phyloP scores from a whole-genome alignment of 2,797 vertebrate genomes.

The Myotis findleyi region DNA sequence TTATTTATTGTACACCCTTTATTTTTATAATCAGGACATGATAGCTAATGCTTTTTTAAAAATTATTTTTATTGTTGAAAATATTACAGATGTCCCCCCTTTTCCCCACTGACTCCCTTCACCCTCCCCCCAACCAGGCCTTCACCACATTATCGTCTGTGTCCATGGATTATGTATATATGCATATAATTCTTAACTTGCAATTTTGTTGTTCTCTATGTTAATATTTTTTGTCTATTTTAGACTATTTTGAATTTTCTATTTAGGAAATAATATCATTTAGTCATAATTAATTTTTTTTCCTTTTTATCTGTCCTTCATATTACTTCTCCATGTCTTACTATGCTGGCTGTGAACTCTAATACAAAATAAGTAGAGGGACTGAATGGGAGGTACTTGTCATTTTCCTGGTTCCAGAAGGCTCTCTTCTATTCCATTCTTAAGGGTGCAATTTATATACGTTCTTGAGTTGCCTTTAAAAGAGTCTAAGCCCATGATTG shows the following conservation, averaged over 20 bases:
- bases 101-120: too few relatives aligned
- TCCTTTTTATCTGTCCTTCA: not conserved
- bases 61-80: too few relatives aligned
- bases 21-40: too few relatives aligned
- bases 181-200: not conserved
- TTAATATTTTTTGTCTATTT: not conserved
- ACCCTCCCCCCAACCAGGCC: too few relatives aligned
- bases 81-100: too few relatives aligned
- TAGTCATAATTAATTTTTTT: not conserved
- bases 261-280: not conserved
- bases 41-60: too few relatives aligned
- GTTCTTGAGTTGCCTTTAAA: not conserved
- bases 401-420: not conserved
- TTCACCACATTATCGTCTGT: too few relatives aligned
- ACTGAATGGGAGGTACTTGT: not conserved
- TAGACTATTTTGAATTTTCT: not conserved
- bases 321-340: not conserved
- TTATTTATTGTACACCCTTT: too few relatives aligned
- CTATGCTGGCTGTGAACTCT: not conserved
- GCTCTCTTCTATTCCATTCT: not conserved
- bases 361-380: not conserved
- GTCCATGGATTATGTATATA: not conserved
- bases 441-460: not conserved
- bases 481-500: not conserved
- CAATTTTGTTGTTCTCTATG: not conserved